Percentiles rank a stretch among this genome's conserved stretches.
These are phyloP conservation scores for Tinea pellionella DNA, from an alignment of 2,888 invertebrate species.

Conservation along the genomic window DNA sequence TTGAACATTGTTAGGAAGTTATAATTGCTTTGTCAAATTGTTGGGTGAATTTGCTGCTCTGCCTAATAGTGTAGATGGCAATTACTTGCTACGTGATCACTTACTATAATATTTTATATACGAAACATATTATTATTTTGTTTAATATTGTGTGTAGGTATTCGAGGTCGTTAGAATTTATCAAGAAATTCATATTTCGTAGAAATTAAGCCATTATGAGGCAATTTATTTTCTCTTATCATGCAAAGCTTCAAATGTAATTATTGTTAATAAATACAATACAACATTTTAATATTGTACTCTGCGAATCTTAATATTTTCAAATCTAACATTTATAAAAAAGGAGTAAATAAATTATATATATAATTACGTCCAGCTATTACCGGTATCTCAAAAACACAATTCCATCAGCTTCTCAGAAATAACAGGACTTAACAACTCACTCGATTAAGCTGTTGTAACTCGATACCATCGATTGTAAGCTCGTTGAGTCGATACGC, in stretches of 20 bases:
- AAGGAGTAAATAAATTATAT: neutral
- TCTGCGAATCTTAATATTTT: too few species aligned
- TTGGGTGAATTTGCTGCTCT: constrained; percentile 11
- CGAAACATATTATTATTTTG: neutral
- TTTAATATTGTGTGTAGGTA: too few species aligned
- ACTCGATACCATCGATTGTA: constrained; percentile 10
- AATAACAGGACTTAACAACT: constrained; percentile 12
- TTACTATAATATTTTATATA: neutral
- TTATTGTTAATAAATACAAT: too few species aligned
- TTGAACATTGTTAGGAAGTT: constrained; percentile 17
- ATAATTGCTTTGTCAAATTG: constrained; percentile 17
- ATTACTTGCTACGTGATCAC: neutral
- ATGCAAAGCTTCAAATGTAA: too few species aligned
- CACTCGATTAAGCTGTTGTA: constrained; percentile 13
- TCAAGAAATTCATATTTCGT: too few species aligned
- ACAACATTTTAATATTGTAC: too few species aligned
- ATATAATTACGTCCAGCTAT: neutral
- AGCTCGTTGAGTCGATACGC: constrained; percentile 8
- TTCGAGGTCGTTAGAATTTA: too few species aligned
- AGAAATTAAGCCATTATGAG: too few species aligned
- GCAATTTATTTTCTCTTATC: too few species aligned
- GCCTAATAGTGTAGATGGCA: neutral
- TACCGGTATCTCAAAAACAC: constrained; percentile 5
- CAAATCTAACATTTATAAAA: too few species aligned
- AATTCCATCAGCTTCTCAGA: constrained; percentile 10